Base-by-base conservation (phyloP, 2,797 vertebrate genomes). In the Gymnocypris eckloni region DNA sequence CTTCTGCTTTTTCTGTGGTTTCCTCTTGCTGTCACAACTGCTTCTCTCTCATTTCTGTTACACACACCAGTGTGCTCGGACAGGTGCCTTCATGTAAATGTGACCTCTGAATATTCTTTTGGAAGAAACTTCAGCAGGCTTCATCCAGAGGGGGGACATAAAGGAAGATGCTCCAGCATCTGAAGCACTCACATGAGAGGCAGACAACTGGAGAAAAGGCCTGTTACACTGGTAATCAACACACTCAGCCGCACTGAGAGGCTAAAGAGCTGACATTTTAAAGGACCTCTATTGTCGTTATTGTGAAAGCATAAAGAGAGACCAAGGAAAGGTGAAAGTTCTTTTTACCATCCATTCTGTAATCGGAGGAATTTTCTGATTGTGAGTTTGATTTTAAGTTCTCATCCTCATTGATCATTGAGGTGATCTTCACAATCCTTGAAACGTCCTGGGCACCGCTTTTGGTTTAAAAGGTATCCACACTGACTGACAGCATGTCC, bases 1-100 rank as follows among this genome's bases (percentile, higher is more conserved):
- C 93, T 96, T 96, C 95, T 96, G 94, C 95, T 95, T 95, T 94
- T 86, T 91, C 84, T 95, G 95, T 86, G 95, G 95, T 96, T 95
- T 95, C 91, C 81, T 87, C 56, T 76, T 81, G 86, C 71, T 75
- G 73, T 50, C 88, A 89, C 54, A 90, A 88, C 90, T 88, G 91
- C 90, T 90, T 92, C 88, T 88, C 86, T 90, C 88, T 89, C 92
- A 92, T 94, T 94, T 93, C 89, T 92, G 90, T 91, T 89, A 90
- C 84, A 90, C 87, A 79, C 87, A 76, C 70, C n/a, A 82, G 28
- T 69, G 56, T 52, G 7, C 16, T 39, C 18, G 87, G 41, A 43
- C 69, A 52, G 41, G 89, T 87, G 48, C 88, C 86, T 79, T 91
- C 20, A 84, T 66, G 79, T 45, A 33, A 84, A 69, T 43, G 33